Evolutionary conservation across 2,888 invertebrate genomes (phyloP).

Genomic region (Oeneis ivallda): DNA sequence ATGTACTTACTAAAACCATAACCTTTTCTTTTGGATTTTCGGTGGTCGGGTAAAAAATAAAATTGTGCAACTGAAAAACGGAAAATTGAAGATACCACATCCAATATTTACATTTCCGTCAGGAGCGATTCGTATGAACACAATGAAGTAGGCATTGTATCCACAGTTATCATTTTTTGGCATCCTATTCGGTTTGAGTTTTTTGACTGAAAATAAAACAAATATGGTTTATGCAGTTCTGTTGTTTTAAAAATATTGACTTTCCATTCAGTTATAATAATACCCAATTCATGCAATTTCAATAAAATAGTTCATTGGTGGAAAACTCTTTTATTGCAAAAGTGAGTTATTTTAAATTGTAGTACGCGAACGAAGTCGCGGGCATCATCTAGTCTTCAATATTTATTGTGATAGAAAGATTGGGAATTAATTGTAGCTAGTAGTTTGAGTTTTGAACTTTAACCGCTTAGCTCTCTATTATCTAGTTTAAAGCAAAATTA

Average conservation of each 20-base stretch:
- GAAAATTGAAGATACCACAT: conserved; percentile 13
- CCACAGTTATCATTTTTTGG: conserved; percentile 40
- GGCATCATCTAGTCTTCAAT: too few species aligned
- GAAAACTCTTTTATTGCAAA: neutral
- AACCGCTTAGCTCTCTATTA: too few species aligned
- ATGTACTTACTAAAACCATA: too few species aligned
- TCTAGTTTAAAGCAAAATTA: too few species aligned
- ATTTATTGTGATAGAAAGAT: too few species aligned
- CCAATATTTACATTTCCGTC: conserved; percentile 14
- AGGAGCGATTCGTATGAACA: conserved; percentile 3
- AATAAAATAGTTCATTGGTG: neutral
- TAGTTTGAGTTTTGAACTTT: too few species aligned
- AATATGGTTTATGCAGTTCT: neutral
- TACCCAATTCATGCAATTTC: neutral
- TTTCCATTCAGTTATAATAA: neutral
- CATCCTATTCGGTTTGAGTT: conserved; percentile 22
- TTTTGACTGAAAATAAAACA: conserved; percentile 14
- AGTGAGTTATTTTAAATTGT: neutral
- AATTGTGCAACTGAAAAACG: neutral
- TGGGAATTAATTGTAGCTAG: too few species aligned
- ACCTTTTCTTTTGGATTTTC: too few species aligned
- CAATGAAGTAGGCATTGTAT: conserved; percentile 29
- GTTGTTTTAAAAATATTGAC: conserved; percentile 18
- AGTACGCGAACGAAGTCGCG: too few species aligned
- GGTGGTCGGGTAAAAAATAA: too few species aligned